These are phyloP conservation scores for Tyria jacobaeae DNA, from an alignment of 2,888 invertebrate species.

Conservation along the genomic window DNA sequence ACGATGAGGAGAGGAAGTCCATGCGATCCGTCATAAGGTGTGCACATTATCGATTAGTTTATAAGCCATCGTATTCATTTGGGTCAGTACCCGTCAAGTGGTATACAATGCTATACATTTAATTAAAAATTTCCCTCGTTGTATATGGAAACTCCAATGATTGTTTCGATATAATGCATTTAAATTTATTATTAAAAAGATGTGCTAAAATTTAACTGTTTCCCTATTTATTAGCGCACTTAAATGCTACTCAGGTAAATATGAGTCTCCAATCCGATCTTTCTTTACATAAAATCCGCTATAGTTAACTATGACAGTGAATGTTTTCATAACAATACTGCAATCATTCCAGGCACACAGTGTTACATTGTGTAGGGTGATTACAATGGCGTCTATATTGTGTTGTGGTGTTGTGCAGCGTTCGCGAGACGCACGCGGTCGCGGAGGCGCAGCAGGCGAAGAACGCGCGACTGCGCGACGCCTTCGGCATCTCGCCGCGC, in stretches of 20 bases:
- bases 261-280: constrained; percentile 55
- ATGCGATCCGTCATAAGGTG: constrained; percentile 90
- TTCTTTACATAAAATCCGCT: constrained; percentile 7
- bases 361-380: constrained; percentile 9
- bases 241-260: constrained; percentile 83
- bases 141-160: too few species aligned
- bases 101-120: constrained; percentile 49
- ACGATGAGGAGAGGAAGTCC: constrained; percentile 84
- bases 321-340: constrained; percentile 19
- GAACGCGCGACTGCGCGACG: constrained; percentile 96
- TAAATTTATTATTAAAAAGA: constrained; percentile 36
- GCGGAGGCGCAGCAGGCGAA: constrained; percentile 98
- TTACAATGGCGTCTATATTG: constrained; percentile 16
- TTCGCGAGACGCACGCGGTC: constrained; percentile 97
- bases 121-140: too few species aligned
- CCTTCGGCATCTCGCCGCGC: constrained; percentile 97
- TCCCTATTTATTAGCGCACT: constrained; percentile 84
- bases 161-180: constrained; percentile 32
- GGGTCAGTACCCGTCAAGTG: constrained; percentile 45
- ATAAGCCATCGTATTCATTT: constrained; percentile 43
- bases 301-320: constrained; percentile 13
- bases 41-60: constrained; percentile 67
- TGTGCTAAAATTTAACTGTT: constrained; percentile 65
- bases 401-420: constrained; percentile 84
- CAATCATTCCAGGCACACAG: constrained; percentile 6